Evolutionary conservation across 2,113 vertebrate species (phyloP).

Genomic region (Sakesphorus luctuosus): DNA sequence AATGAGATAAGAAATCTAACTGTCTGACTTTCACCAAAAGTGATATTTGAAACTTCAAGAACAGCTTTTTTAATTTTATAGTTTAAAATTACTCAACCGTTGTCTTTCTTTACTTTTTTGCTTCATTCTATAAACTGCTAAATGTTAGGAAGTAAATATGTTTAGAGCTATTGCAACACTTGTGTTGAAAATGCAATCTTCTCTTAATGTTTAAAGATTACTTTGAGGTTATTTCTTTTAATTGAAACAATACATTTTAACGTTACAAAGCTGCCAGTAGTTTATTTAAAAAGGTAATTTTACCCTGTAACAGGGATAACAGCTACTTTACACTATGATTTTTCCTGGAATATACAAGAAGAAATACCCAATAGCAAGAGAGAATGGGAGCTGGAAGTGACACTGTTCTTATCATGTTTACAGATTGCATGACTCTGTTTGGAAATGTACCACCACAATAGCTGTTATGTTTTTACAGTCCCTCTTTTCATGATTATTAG

Average conservation of each 20-base stretch:
- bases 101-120: background rate
- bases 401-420: background rate
- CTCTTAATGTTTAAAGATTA: slow-evolving; percentile 58
- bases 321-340: background rate
- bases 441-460: slow-evolving; percentile 18
- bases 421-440: background rate
- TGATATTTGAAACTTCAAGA: background rate
- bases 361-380: background rate
- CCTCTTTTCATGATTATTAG: slow-evolving; percentile 60
- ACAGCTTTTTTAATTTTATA: background rate
- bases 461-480: slow-evolving; percentile 20
- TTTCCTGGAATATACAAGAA: background rate
- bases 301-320: background rate
- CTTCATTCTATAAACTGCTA: background rate
- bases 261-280: slow-evolving; percentile 25
- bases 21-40: background rate
- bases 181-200: slow-evolving; percentile 53
- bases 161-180: background rate
- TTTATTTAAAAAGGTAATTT: slow-evolving; percentile 57
- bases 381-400: background rate
- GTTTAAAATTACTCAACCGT: background rate
- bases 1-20: background rate
- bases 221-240: slow-evolving; percentile 57
- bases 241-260: slow-evolving; percentile 72
- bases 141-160: background rate